Percentiles rank a stretch among this genome's conserved stretches.
phyloP scores from a whole-genome alignment of 2,113 vertebrate species.

The Serinus canaria region DNA sequence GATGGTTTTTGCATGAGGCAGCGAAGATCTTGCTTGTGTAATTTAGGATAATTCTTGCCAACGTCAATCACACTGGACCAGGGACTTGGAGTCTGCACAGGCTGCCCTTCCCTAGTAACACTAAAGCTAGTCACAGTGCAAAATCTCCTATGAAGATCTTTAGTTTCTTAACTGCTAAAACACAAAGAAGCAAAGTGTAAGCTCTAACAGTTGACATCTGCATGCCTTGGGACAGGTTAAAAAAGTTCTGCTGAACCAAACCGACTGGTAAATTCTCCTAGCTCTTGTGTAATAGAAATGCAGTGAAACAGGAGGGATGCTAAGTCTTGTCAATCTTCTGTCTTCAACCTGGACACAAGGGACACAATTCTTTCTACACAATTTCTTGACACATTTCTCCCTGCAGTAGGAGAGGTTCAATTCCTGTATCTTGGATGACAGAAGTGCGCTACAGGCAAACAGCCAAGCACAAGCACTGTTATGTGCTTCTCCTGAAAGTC shows the following conservation, averaged over 20 bases:
- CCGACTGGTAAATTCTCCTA: neutral
- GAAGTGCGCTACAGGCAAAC: slow-evolving; percentile 25
- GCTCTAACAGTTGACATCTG: neutral
- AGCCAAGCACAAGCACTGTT: neutral
- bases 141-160: neutral
- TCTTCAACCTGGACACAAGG: neutral
- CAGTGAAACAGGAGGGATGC: neutral
- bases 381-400: neutral
- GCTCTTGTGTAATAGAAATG: neutral
- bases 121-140: neutral
- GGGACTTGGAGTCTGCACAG: neutral
- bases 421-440: neutral
- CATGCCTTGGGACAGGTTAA: neutral
- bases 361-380: neutral
- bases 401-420: neutral
- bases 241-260: neutral
- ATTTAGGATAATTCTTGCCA: neutral
- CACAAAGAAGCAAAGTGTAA: neutral
- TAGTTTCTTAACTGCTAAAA: neutral
- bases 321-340: neutral
- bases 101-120: neutral
- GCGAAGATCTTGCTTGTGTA: neutral
- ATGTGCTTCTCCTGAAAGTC: slow-evolving; percentile 13
- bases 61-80: neutral
- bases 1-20: neutral